Evolutionary conservation across 2,888 invertebrate species (phyloP), one percentile per base, ranked within the genome.

Genomic region (Hartigia nigra): DNA sequence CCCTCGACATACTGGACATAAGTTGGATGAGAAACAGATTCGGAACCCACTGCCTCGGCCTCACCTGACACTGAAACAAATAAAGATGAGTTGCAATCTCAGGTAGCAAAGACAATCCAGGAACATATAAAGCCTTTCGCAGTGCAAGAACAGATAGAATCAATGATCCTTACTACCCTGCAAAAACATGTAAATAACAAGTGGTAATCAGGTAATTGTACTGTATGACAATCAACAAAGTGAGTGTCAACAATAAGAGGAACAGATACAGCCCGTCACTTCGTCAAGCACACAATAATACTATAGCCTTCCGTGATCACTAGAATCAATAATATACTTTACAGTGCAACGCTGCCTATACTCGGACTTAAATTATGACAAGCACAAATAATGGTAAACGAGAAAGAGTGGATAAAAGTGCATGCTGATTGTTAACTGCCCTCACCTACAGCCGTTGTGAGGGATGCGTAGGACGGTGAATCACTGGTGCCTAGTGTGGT

Each of bases 1-100:
- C 93, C 94, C 87, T 94, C 94, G 88, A 94, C 94, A 92, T 94
- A 94, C 91, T 94, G 94, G 82, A 94, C 94, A 88, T 93, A 94
- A 37, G 93, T 92, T 75, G 94, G 93, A 89, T 94, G 94, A 81
- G 93, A 91, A 74, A 94, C 93, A 74, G 93, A 92, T 81, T 94
- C 94, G 86, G 92, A 92, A 82, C 92, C 92, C 88, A 92, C 92
- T 82, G 92, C 91, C 86, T 93, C 93, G 78, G 90, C 88, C 87
- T 92, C 93, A 76, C 91, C 91, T 70, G 92, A 91, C 86, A 92
- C 92, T 92, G 85, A 80, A 91, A 88, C 84, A 87, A 79, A 82
- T 70, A 74, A 39, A 31, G 9, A 34, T 34, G 31, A 72, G 72
- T 34, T 32, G 72, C 32, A 72, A 72, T 55, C 23, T 23, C 9